phyloP scores from a whole-genome alignment of 64 coral and sea anemone genomes.

The Porites australiensis region DNA sequence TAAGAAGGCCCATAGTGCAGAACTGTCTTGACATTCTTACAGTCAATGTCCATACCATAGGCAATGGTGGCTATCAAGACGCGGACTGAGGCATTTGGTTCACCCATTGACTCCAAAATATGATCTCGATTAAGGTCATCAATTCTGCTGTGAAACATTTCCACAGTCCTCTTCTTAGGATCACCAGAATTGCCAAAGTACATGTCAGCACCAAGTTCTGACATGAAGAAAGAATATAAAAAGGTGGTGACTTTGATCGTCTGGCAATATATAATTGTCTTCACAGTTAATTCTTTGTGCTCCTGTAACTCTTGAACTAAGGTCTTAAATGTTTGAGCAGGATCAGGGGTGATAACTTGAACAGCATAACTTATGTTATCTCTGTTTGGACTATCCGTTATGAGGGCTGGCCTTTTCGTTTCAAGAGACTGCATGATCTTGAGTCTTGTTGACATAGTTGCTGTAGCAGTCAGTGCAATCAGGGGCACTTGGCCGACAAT shows the following conservation, averaged over 20 bases:
- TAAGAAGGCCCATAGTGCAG: conserved; percentile 51
- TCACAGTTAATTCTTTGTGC: background rate
- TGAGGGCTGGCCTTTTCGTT: conserved; percentile 1
- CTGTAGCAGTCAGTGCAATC: conserved; percentile 60
- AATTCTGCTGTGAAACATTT: conserved; percentile 70
- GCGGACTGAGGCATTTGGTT: conserved; percentile 8
- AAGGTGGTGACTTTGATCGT: conserved; percentile 46
- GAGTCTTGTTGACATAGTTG: conserved; percentile 44
- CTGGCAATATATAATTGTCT: conserved; percentile 55
- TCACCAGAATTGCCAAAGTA: conserved; percentile 13
- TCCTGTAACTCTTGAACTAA: conserved; percentile 37
- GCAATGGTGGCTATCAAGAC: conserved; percentile 68
- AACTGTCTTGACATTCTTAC: conserved; percentile 26
- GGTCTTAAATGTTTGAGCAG: conserved; percentile 6
- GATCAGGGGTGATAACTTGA: conserved; percentile 18
- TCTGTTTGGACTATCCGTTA: conserved; percentile 31
- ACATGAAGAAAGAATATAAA: conserved; percentile 21
- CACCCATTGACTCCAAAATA: conserved; percentile 29
- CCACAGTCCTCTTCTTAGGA: conserved; percentile 39
- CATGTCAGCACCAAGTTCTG: conserved; percentile 44
- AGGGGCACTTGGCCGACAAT: conserved; percentile 19
- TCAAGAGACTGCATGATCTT: conserved; percentile 36
- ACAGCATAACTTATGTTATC: conserved; percentile 46
- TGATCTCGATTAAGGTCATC: conserved; percentile 46
- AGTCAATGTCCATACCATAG: conserved; percentile 67